Base-by-base conservation (phyloP, 2,797 vertebrate species). In the Enteromius radiatus region DNA sequence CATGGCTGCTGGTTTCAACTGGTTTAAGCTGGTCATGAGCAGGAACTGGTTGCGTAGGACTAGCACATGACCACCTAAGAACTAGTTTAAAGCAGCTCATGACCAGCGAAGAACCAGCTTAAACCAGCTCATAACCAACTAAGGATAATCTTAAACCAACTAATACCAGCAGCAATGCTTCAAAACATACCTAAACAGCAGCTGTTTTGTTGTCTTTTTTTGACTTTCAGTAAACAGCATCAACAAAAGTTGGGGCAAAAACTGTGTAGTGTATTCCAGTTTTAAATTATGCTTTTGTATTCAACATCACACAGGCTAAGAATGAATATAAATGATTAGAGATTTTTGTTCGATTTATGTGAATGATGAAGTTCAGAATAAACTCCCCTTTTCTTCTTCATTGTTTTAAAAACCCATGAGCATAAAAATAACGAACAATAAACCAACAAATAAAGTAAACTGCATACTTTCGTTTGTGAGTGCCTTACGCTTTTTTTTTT, bases 361-460 rank as follows among this genome's bases (percentile, higher is more conserved):
- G 12, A 31, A 28, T 28, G 45, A 28, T 41, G 23, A 10, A 47
- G 9, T 21, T 33, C 19, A 63, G 4, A 17, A 63, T 31, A 11
- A 61, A 15, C 14, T 17, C 56, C 28, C 19, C 54, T 63, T 63
- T 31, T 43, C 8, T 78, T 31, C n/a, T 52, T 54, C 33, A 28
- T 43, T 12, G 23, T 15, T 15, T 59, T 68, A 45, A 43, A 70
- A 80, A 31, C 38, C 41, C 11, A 31, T 0, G 0, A 56, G 31
- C 6, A 63, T 52, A 49, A 21, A 17, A 71, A 41, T 28, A 54
- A 84, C 68, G 19, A 80, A 71, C 45, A 68, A 56, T 23, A 56
- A 23, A 23, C 52, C 67, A 61, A 76, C 28, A 77, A 78, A 33
- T 63, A 65, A 82, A 78, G 71, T 21, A 56, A 45, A 61, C 38